Conservation (phyloP, 2,888 invertebrate species). For the Acleris emargana region DNA sequence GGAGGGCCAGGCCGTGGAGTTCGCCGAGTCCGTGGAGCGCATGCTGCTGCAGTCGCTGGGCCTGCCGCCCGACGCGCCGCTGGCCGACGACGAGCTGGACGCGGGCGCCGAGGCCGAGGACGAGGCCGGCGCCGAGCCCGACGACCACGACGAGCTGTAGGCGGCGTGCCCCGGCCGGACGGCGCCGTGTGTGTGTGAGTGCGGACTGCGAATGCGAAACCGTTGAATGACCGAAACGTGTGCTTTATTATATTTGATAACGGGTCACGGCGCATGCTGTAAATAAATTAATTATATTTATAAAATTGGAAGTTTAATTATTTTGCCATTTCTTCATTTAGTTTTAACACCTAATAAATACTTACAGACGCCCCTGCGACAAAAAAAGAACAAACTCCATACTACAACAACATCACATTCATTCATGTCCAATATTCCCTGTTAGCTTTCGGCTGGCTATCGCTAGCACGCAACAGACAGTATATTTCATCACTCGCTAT, state of each 20-base stretch:
- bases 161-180: background rate
- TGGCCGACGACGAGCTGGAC: constrained; percentile 48
- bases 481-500: too few species aligned
- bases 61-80: constrained; percentile 88
- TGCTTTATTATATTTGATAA: constrained; percentile 18
- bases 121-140: constrained; percentile 38
- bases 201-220: background rate
- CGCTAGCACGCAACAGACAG: too few species aligned
- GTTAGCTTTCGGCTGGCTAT: too few species aligned
- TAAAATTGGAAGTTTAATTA: constrained; percentile 26
- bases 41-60: constrained; percentile 94
- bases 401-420: too few species aligned
- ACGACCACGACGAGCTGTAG: constrained; percentile 64
- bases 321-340: background rate
- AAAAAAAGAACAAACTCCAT: too few species aligned
- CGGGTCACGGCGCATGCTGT: constrained; percentile 42
- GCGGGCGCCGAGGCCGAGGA: constrained; percentile 38
- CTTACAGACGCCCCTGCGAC: too few species aligned
- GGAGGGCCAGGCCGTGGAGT: constrained; percentile 85
- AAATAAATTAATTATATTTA: constrained; percentile 57
- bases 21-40: constrained; percentile 94
- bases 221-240: background rate
- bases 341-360: background rate
- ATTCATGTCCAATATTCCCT: too few species aligned
- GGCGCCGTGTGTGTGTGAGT: background rate